Evolutionary conservation across 2,888 invertebrate genomes (phyloP), one percentile per base, ranked within the genome.

Genomic region (Actias luna): DNA sequence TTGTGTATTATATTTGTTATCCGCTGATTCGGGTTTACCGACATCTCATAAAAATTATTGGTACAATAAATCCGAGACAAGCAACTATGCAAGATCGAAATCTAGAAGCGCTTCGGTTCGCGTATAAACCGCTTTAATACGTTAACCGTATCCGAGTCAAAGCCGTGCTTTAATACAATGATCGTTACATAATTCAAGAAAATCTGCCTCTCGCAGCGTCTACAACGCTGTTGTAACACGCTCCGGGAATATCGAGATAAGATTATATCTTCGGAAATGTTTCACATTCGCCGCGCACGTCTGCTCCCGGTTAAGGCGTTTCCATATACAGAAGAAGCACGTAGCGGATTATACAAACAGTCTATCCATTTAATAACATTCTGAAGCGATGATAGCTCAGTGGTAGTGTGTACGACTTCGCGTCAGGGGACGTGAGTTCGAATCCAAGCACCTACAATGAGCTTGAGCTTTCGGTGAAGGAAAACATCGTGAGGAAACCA

Each of bases 111-210:
- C 12, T 50, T 25, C 12, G 25, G 12, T 22, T 4, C 46, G 4
- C 46, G 4, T 12, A 25, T 50, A 25, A 50, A 50, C 12, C 22
- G 25, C 22, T 29, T 55, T 27, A 29, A 55, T 55, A 55, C n/a
- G 29, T 29, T 29, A 29, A 12, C 55, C 8, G 46, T 55, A 55
- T 55, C 55, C 7, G 29, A 55, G 29, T 14, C n/a, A 29, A 29
- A 29, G 29, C 29, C 29, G 7, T 29, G 29, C 29, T 55, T 29
- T 22, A 27, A 55, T 55, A 55, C 55, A 55, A 55, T 55, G 55
- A 29, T 12, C 29, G 61, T 63, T 66, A 60, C 62, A 66, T 66
- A 64, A 67, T 64, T 60, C 64, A 64, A 63, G 52, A 33, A 59
- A 35, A 60, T 60, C 60, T 33, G 29, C 55, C 55, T 55, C 55